Base-by-base conservation (phyloP, 2,797 vertebrate genomes). In the Lerista edwardsae region DNA sequence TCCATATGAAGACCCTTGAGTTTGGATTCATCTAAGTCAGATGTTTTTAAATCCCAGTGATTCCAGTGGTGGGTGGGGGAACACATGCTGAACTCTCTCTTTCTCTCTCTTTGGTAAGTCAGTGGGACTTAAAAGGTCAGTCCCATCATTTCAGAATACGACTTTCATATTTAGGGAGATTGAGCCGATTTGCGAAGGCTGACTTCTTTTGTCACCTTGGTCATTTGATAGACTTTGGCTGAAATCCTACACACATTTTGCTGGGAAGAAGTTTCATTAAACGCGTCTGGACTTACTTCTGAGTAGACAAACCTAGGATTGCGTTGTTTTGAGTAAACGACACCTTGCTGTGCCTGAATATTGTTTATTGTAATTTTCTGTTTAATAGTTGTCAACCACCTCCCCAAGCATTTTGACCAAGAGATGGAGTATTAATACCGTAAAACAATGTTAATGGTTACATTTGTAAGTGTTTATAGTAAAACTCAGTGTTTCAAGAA, bases 11-110 rank as follows among this genome's bases (percentile, higher is more conserved):
- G 29, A 62, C 31, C 15, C 21, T 59, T 34, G 31, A 7, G 27
- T 27, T 51, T 31, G 12, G 44, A 74, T 74, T 29, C 44, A 55
- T 31, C 14, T 29, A 10, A 34, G 44, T 21, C 25, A 51, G 29
- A 27, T 23, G 11, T 11, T n/a, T 34, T 25, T 39, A 47, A 79
- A 31, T 65, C 76, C 23, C 84, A 2, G 64, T 8, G n/a, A 44
- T 64, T 79, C 86, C 68, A 89, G 1, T 83, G 90, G 91, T 89
- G 15, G 15, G 15, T 4, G 31, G 31, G 31, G 21, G 17, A 34
- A 7, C 1, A 31, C 14, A 34, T 27, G n/a, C 62, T 51, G 10
- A 5, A 14, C 65, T 31, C 31, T 17, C 15, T 21, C 41, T 3
- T 44, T n/a, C 61, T 64, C 61, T 11, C 41, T 3, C 62, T 67